These are phyloP conservation scores for Sardinella longiceps DNA, from an alignment of 2,797 vertebrate species.

Conservation along the genomic window DNA sequence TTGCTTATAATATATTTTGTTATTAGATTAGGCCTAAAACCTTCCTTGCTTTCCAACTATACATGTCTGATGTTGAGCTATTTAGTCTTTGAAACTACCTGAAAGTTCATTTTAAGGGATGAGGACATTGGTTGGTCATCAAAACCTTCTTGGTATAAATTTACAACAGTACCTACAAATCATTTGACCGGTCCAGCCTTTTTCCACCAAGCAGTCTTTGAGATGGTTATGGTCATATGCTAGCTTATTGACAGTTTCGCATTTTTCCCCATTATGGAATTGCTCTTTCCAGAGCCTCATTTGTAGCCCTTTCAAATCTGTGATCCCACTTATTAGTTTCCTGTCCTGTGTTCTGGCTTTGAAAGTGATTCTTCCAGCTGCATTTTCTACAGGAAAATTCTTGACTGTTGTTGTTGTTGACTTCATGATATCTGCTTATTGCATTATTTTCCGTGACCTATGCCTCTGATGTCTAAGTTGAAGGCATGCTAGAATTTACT, in stretches of 20 bases:
- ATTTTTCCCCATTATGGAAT: slow-evolving; percentile 1
- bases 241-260: not conserved
- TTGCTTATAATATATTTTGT: not conserved
- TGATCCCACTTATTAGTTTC: not conserved
- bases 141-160: not conserved
- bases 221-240: not conserved
- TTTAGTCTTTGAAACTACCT: not conserved
- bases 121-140: not conserved
- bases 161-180: not conserved
- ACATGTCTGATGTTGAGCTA: not conserved
- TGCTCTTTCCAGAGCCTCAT: slow-evolving; percentile 28
- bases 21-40: not conserved
- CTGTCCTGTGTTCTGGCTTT: slow-evolving; percentile 33
- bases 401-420: slow-evolving; percentile 13
- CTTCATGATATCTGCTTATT: slow-evolving; percentile 41
- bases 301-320: slow-evolving; percentile 18
- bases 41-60: not conserved
- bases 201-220: not conserved
- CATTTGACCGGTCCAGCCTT: slow-evolving; percentile 6
- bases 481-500: slow-evolving; percentile 62
- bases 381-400: slow-evolving; percentile 26
- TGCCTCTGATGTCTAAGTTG: slow-evolving; percentile 49
- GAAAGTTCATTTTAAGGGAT: not conserved
- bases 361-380: slow-evolving; percentile 19
- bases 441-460: slow-evolving; percentile 48